phyloP scores from a whole-genome alignment of 2,888 invertebrate genomes.

The Blastobasis lacticolella region DNA sequence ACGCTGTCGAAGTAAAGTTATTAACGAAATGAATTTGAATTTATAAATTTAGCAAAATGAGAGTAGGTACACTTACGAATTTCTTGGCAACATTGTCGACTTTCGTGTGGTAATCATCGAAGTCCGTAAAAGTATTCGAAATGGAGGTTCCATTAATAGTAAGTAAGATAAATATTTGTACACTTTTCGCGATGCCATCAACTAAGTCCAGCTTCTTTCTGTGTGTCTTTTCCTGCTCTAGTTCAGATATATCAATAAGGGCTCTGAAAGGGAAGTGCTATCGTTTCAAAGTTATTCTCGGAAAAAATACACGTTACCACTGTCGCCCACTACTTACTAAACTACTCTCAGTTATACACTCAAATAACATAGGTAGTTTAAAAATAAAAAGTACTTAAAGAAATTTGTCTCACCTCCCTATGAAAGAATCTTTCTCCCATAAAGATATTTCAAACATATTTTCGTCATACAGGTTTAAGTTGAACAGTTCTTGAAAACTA shows the following conservation, averaged over 20 bases:
- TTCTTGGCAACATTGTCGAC: slow-evolving; percentile 69
- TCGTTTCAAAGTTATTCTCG: background rate
- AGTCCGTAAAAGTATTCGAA: slow-evolving; percentile 86
- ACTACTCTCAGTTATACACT: too few relatives aligned
- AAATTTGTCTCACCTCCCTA: slow-evolving; percentile 62
- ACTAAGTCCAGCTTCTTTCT: slow-evolving; percentile 87
- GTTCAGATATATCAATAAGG: slow-evolving; percentile 82
- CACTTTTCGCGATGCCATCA: slow-evolving; percentile 77
- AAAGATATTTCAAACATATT: slow-evolving; percentile 86
- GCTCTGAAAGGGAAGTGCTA: slow-evolving; percentile 48
- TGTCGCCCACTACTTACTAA: too few relatives aligned
- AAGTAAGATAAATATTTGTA: slow-evolving; percentile 84
- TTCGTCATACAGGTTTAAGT: slow-evolving; percentile 93
- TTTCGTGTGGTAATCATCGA: slow-evolving; percentile 83
- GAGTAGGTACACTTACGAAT: slow-evolving; percentile 72
- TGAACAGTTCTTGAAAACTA: slow-evolving; percentile 96
- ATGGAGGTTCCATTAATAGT: slow-evolving; percentile 92
- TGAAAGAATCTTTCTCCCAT: slow-evolving; percentile 82
- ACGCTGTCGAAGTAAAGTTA: too few relatives aligned
- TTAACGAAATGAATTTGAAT: too few relatives aligned
- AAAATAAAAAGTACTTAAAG: background rate
- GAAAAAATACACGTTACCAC: too few relatives aligned
- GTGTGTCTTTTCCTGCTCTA: slow-evolving; percentile 92
- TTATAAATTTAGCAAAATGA: too few relatives aligned
- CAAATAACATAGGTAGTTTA: background rate